A percentile compares a stretch with the other conserved stretches of the same genome.
These are phyloP conservation scores for Andricus grossulariae DNA, from an alignment of 1,140 invertebrate species.

Conservation along the genomic window DNA sequence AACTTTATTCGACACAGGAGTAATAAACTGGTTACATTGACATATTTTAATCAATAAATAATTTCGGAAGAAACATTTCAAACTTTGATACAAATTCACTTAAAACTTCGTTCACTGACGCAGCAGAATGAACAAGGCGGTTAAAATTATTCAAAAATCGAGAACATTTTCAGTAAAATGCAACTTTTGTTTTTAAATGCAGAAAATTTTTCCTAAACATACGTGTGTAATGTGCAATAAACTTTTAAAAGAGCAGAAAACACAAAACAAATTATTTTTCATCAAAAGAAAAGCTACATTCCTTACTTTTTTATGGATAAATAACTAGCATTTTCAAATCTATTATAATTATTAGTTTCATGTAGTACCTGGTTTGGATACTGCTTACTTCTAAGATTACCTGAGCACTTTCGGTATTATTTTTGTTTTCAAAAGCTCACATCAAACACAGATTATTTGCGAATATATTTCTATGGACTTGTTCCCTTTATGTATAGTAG, in stretches of 20 bases:
- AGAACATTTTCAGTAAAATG: not conserved
- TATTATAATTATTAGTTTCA: too few relatives aligned
- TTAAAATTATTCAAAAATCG: not conserved
- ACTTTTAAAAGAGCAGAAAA: not conserved
- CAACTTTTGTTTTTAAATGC: conserved; percentile 6
- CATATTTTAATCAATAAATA: too few relatives aligned
- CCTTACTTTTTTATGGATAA: too few relatives aligned
- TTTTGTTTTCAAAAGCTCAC: not conserved
- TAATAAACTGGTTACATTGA: too few relatives aligned
- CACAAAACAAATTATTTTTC: too few relatives aligned
- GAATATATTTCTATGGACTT: not conserved
- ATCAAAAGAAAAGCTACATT: too few relatives aligned
- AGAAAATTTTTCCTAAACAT: not conserved
- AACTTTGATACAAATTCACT: too few relatives aligned
- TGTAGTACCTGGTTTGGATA: too few relatives aligned
- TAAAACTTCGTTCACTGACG: not conserved
- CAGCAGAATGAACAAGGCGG: not conserved
- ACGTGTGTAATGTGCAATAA: not conserved
- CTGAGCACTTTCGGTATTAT: conserved; percentile 21
- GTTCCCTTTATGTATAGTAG: too few relatives aligned
- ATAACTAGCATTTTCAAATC: too few relatives aligned
- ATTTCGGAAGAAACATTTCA: too few relatives aligned
- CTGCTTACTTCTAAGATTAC: conserved; percentile 13
- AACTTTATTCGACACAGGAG: too few relatives aligned
- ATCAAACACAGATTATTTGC: not conserved